Base-by-base conservation (phyloP, 2,888 invertebrate genomes). In the Aelia acuminata region DNA sequence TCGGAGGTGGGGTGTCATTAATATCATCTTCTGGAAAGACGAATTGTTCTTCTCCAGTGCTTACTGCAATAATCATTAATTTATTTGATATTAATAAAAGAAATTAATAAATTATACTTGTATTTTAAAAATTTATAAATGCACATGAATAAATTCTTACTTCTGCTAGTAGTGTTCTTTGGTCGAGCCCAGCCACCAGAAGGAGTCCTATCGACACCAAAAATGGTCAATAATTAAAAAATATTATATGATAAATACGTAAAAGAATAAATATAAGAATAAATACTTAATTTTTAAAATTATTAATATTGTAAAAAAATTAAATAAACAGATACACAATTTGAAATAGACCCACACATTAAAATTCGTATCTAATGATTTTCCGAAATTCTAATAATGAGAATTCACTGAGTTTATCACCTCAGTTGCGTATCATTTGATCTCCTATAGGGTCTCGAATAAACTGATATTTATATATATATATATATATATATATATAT, bases 21-120 rank as follows among this genome's bases (percentile, higher is more conserved):
- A n/a, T n/a, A 13, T 70, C 26, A 87, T 87, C 48, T 20, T 48
- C 84, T 57, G 84, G 89, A 57, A 87, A 87, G n/a, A 84, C 87
- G 22, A 84, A 57, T 20, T 39, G 85, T 43, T 43, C 26, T 35
- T 84, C 57, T 35, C 35, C 31, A 80, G 43, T 31, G 10, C 43
- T 39, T n/a, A 80, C 80, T 80, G 3, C 3, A 80, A 80, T 8
- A 80, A 80, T n/a, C 43, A 43, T 43, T 80, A 80, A 80, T 80
- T 35, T 35, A 80, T 43, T 80, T 70, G 35, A 15, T 57, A 57
- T 15, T 15, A 35, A 43, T 15, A 43, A 80, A 80, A 43, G 13
- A 43, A 80, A 80, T n/a, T 43, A 13, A n/a, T n/a, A n/a, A n/a
- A 39, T 11, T 4, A 1, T 22, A 57, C 26, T 11, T 3, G 8